Percentiles rank a stretch among this genome's conserved stretches.
phyloP scores from a whole-genome alignment of 2,113 vertebrate genomes.

The Sander vitreus region DNA sequence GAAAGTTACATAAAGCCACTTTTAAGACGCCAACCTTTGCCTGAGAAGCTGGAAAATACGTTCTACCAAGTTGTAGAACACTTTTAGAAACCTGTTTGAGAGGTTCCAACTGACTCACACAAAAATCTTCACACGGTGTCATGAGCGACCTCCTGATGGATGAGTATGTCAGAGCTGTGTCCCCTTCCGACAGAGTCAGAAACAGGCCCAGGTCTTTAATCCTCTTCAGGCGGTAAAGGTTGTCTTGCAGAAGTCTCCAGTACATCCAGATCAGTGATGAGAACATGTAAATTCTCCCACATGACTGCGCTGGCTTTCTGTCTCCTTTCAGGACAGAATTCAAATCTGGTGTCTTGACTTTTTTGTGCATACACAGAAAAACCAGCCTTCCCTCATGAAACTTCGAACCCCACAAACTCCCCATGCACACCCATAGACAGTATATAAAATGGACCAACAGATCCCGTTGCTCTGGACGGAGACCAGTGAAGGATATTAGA shows the following conservation, averaged over 20 bases:
- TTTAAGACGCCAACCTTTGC: background rate
- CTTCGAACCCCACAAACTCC: constrained; percentile 11
- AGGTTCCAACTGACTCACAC: background rate
- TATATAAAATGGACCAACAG: too few relatives aligned
- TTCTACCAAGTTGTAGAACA: background rate
- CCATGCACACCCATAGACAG: too few relatives aligned
- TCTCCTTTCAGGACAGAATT: constrained; percentile 16
- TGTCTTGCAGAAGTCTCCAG: constrained; percentile 10
- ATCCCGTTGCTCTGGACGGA: too few relatives aligned
- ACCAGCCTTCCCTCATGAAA: background rate
- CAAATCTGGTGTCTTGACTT: constrained; percentile 2
- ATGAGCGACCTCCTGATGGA: background rate
- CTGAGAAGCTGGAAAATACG: background rate
- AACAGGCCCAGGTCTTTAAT: constrained; percentile 10
- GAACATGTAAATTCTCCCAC: constrained; percentile 6
- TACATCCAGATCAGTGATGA: background rate
- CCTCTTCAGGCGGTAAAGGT: background rate
- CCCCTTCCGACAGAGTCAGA: background rate
- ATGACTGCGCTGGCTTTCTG: background rate
- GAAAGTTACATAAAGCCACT: too few relatives aligned
- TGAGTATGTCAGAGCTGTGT: background rate
- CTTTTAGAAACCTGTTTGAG: background rate
- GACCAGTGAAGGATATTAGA: too few relatives aligned
- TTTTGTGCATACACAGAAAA: constrained; percentile 14
- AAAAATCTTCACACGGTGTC: background rate